Conservation (phyloP, 2,888 invertebrate species). For the Antheraea yamamai region DNA sequence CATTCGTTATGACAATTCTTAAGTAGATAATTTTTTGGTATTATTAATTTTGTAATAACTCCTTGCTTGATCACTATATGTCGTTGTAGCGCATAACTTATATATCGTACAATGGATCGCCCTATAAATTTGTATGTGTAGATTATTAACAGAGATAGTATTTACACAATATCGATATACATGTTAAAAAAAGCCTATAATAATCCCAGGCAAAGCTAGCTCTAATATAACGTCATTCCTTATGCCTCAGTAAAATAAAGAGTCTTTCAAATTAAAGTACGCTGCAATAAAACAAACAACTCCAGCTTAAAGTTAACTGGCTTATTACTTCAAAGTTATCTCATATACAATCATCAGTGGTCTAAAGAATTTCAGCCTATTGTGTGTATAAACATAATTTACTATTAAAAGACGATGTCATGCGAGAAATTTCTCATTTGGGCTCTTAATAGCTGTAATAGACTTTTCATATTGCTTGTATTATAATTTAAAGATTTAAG, state of each 20-base stretch:
- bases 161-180: no score
- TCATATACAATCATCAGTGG: background rate
- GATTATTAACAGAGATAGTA: no score
- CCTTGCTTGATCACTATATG: no score
- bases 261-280: background rate
- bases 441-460: background rate
- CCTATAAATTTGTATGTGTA: no score
- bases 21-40: no score
- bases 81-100: no score
- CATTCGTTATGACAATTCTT: no score
- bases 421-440: slow-evolving; percentile 3
- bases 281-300: background rate
- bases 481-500: background rate
- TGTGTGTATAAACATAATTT: background rate
- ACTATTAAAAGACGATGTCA: background rate
- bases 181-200: no score
- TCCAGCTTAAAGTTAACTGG: background rate
- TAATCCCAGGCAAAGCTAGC: no score
- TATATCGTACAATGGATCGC: no score
- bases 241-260: background rate
- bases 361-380: slow-evolving; percentile 11
- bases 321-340: background rate
- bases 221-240: no score
- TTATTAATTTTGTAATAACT: no score
- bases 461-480: background rate